Evolutionary conservation across 2,888 invertebrate genomes (phyloP).

Genomic region (Schizotus pectinicornis): DNA sequence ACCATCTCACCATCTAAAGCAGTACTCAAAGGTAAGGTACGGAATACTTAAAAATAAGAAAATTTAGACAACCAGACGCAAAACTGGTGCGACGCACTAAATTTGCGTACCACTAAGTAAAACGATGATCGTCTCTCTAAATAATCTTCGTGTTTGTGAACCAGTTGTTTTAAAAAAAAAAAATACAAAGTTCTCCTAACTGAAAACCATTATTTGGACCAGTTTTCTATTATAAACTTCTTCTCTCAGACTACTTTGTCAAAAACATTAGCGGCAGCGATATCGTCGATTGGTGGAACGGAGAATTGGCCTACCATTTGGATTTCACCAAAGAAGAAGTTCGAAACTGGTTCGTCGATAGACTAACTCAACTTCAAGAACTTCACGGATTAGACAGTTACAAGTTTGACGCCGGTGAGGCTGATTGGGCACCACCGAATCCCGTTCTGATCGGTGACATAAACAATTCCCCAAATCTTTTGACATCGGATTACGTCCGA

Average conservation of each 20-base stretch:
- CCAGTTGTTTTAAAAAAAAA: no score
- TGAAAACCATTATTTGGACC: no score
- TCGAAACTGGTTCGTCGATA: conserved; percentile 62
- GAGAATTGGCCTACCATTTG: conserved; percentile 63
- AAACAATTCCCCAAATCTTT: conserved; percentile 63
- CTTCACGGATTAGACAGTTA: conserved; percentile 72
- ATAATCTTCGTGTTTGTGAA: no score
- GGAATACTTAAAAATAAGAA: no score
- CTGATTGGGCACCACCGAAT: conserved; percentile 70
- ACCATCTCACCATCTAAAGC: no score
- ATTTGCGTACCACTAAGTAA: no score
- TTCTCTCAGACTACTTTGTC: conserved; percentile 58
- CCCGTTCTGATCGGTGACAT: conserved; percentile 63
- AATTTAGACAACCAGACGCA: no score
- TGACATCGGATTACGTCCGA: conserved; percentile 63
- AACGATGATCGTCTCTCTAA: no score
- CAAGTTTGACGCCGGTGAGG: conserved; percentile 82
- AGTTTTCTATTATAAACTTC: no score
- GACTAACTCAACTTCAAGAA: conserved; percentile 61
- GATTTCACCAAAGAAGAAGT: conserved; percentile 76
- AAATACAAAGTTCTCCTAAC: no score
- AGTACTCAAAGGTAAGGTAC: no score
- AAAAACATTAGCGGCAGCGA: conserved; percentile 60
- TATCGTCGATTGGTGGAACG: conserved; percentile 60
- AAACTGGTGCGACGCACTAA: no score